Conservation (phyloP, 2,113 vertebrate species). For the Thunnus maccoyii region DNA sequence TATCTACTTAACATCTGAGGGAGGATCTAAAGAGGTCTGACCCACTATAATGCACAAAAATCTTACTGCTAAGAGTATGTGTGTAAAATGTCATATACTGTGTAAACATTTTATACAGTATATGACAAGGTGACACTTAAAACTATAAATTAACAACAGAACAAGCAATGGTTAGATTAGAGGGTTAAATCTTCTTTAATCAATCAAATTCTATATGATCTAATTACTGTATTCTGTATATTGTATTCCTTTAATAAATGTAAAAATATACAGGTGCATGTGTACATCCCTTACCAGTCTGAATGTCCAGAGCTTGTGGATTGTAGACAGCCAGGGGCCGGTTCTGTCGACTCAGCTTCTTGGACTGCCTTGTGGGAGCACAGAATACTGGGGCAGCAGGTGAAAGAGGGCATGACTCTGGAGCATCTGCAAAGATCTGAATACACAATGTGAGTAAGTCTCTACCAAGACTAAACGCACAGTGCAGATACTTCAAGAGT, state of each 20-base stretch:
- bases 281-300: constrained; percentile 88
- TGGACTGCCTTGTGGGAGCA: constrained; percentile 93
- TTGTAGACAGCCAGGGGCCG: constrained; percentile 97
- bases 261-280: constrained; percentile 19
- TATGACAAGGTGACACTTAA: no score
- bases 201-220: not conserved
- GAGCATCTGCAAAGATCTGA: constrained; percentile 95
- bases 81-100: no score
- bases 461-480: constrained; percentile 13
- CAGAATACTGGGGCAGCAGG: constrained; percentile 83
- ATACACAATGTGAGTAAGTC: constrained; percentile 73
- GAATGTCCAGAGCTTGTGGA: constrained; percentile 90
- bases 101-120: no score
- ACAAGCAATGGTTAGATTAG: no score
- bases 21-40: not conserved
- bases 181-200: not conserved
- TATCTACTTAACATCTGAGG: not conserved
- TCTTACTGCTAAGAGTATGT: not conserved
- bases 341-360: constrained; percentile 90
- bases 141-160: no score
- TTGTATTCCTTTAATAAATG: constrained; percentile 8
- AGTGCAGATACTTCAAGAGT: constrained; percentile 21
- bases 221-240: not conserved
- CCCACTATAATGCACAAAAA: not conserved
- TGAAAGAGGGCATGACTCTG: constrained; percentile 85